These are phyloP conservation scores for Hiodon tergisus DNA, from an alignment of 2,113 vertebrate genomes.

Conservation along the genomic window DNA sequence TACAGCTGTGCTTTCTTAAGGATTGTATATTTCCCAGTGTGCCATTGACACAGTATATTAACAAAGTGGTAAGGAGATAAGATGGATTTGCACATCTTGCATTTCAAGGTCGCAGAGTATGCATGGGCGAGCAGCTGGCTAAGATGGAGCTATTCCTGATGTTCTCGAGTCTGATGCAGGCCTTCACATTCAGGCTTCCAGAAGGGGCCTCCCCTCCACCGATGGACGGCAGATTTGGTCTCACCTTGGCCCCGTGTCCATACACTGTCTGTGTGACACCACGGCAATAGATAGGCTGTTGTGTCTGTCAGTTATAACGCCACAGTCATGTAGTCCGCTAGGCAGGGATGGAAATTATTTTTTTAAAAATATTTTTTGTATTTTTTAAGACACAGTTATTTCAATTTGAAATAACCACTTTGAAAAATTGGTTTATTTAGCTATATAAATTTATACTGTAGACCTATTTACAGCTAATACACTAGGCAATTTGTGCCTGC, in stretches of 20 bases:
- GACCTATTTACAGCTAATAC: no score
- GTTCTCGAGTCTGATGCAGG: constrained; percentile 79
- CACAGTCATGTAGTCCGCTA: neutral
- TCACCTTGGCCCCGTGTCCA: constrained; percentile 79
- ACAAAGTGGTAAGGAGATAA: neutral
- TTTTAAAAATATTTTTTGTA: no score
- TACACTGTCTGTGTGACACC: constrained; percentile 61
- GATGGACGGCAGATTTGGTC: constrained; percentile 80
- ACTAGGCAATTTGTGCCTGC: no score
- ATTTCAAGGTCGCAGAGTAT: constrained; percentile 79
- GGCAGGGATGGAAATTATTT: no score
- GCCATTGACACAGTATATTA: neutral
- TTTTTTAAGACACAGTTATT: no score
- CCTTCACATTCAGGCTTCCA: constrained; percentile 74
- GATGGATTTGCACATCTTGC: neutral
- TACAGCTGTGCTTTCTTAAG: no score
- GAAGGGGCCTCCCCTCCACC: constrained; percentile 62
- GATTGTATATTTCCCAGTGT: neutral
- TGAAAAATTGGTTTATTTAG: no score
- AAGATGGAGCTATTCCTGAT: constrained; percentile 94
- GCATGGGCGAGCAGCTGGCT: constrained; percentile 93
- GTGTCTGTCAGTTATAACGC: neutral
- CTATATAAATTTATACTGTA: no score
- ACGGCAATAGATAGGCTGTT: constrained; percentile 24
- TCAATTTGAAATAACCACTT: no score